phyloP scores from a whole-genome alignment of 1,140 invertebrate genomes.

The Nymphalis io region DNA sequence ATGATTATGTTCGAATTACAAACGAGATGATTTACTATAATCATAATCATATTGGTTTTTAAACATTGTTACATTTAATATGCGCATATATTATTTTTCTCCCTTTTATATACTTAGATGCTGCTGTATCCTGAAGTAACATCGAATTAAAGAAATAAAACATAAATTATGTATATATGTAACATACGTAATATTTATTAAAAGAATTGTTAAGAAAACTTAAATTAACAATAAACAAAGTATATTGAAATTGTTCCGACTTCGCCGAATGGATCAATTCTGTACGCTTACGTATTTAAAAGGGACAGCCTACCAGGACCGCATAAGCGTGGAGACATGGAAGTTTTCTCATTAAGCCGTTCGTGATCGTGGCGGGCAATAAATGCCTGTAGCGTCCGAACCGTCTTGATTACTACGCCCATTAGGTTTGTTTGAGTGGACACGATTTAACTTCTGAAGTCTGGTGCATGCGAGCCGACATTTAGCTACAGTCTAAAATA shows the following conservation, averaged over 20 bases:
- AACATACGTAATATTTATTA: too few relatives aligned
- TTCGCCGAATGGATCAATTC: background rate
- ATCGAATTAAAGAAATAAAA: too few relatives aligned
- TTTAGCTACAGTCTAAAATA: conserved; percentile 2
- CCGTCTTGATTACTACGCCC: conserved; percentile 39
- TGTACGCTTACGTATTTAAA: conserved; percentile 5
- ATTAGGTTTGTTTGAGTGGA: conserved; percentile 31
- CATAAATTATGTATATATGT: too few relatives aligned
- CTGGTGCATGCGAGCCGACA: conserved; percentile 18
- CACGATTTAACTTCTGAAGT: conserved; percentile 21
- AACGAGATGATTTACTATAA: too few relatives aligned
- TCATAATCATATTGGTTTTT: too few relatives aligned
- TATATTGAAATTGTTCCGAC: background rate
- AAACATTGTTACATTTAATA: too few relatives aligned
- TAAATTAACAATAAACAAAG: too few relatives aligned
- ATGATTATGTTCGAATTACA: too few relatives aligned
- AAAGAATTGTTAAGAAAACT: too few relatives aligned
- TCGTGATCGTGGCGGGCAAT: conserved; percentile 26
- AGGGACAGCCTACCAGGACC: conserved; percentile 20
- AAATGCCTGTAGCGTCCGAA: conserved; percentile 24
- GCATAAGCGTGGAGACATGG: conserved; percentile 17
- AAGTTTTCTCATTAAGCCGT: conserved; percentile 41
- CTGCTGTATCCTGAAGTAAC: too few relatives aligned
- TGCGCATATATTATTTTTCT: too few relatives aligned
- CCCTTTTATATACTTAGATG: too few relatives aligned